Percentiles rank a stretch among this genome's conserved stretches.
These are phyloP conservation scores for Calameuta filiformis DNA, from an alignment of 2,888 invertebrate genomes.

Conservation along the genomic window DNA sequence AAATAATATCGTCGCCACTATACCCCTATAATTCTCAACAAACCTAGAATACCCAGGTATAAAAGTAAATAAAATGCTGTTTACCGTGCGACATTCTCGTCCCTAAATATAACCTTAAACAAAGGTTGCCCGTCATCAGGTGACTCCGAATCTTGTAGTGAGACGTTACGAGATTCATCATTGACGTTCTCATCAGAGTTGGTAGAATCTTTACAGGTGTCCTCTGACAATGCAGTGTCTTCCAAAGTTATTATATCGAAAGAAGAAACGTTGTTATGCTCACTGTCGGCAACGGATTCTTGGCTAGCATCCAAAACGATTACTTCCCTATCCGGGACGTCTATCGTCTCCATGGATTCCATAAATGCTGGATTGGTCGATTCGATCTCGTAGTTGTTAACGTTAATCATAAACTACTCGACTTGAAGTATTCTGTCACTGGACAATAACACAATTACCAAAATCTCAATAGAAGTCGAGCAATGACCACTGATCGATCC, in stretches of 20 bases:
- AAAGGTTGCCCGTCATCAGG: slow-evolving; percentile 34
- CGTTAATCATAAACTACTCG: slow-evolving; percentile 25
- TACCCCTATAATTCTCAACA: slow-evolving; percentile 1
- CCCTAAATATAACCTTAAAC: slow-evolving; percentile 56
- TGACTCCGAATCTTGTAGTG: neutral
- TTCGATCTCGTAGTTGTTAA: slow-evolving; percentile 24
- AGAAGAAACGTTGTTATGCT: slow-evolving; percentile 13
- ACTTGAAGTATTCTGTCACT: neutral
- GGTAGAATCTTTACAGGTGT: neutral
- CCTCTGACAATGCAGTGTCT: neutral
- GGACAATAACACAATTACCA: neutral
- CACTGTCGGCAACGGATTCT: slow-evolving; percentile 25
- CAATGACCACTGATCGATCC: neutral
- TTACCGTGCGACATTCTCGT: slow-evolving; percentile 51
- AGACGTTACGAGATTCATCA: neutral
- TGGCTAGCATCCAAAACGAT: slow-evolving; percentile 40
- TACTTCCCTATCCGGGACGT: slow-evolving; percentile 29
- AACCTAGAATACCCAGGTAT: slow-evolving; percentile 10
- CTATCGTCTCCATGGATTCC: neutral
- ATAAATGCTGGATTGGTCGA: slow-evolving; percentile 24
- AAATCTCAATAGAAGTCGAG: neutral
- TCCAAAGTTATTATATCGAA: neutral
- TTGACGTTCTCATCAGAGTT: slow-evolving; percentile 9
- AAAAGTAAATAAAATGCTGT: slow-evolving; percentile 8
- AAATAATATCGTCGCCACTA: neutral